Base-by-base conservation (phyloP, 1,140 invertebrate genomes). In the Magallana gigas region DNA sequence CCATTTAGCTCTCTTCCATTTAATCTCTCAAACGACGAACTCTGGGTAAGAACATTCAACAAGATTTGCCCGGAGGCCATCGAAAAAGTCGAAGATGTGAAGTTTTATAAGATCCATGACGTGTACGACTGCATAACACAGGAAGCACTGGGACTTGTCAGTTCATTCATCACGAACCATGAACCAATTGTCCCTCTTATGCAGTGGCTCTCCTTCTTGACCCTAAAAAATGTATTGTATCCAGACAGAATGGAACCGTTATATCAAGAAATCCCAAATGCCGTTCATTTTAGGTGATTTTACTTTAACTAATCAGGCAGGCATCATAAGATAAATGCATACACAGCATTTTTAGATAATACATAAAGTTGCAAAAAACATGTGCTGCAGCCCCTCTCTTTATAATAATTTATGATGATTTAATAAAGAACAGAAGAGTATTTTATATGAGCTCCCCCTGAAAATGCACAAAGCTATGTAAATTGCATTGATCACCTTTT, bases 191-290 rank as follows among this genome's bases (percentile, higher is more conserved):
- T 58, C 1, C 86, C 81, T 4, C 18, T 36, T 1, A 12, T 84
- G 8, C 48, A 23, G 6, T 18, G 9, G 4, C 2, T n/a, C 57
- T 59, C 23, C 8, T 83, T 59, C 57, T 8, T 5, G 6, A 29
- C 57, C 5, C 8, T 87, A 1, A 87, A 87, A 83, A 57, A 84
- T 14, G 8, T 84, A 6, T 57, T 87, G 5, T 87, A 87, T 36
- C 86, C 81, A 8, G 56, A 57, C 14, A 57, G 48, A 23, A 7
- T n/a, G n/a, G 57, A 48, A 48, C 36, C 36, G 36, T 48, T 87
- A n/a, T 84, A 87, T 23, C 81, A 87, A 57, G 56, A 87, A 84
- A 60, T 87, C 11, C 81, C 86, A 57, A n/a, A 87, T 18, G 86
- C 86, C 23, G 57, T 87, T 29, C 86, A 87, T 59, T 87, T 87